Base-by-base conservation (phyloP, 2,797 vertebrate species). In the Enteromius treurensis region DNA sequence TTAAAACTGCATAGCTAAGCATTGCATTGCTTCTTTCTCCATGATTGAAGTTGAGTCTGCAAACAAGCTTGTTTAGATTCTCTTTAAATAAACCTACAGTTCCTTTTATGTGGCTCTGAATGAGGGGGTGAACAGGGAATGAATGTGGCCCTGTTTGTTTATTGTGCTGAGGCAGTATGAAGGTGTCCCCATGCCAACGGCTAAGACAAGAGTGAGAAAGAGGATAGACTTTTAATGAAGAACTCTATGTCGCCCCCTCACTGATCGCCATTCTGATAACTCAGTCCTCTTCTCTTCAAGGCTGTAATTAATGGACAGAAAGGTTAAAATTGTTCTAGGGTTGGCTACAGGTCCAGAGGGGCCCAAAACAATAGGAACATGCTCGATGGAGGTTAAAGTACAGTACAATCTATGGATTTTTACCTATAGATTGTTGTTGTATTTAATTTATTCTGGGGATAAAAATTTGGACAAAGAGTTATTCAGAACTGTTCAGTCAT, bases 101-200 rank as follows among this genome's bases (percentile, higher is more conserved):
- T 76, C 62, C 74, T 85, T 74, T 32, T 68, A 67, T 73, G 37
- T 15, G 17, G 17, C 17, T 55, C 19, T 79, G 85, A 79, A 49
- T 23, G 51, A 83, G 62, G 19, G 34, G 51, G 47, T 47, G 15
- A 45, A 23, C 40, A 9, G 34, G 69, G 55, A 60, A 87, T 80
- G 83, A 85, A 81, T 69, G 81, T 81, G 47, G 84, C 69, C 75
- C 86, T 85, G 77, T 87, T 87, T 87, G 86, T 86, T 89, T 86
- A 90, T 90, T 86, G 90, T 90, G 90, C 86, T 58, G 82, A 81
- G 77, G 78, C 87, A 82, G 88, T 88, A 86, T 84, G 76, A 87
- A 91, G 88, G 80, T 88, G 89, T 94, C 92, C 60, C 93, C 91
- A 92, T 93, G 93, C 90, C 93, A 92, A 94, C 89, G 37, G 76